Percentiles rank a stretch among this genome's conserved stretches.
These are phyloP conservation scores for Corydoras maculifer DNA, from an alignment of 2,113 vertebrate genomes.

Conservation along the genomic window DNA sequence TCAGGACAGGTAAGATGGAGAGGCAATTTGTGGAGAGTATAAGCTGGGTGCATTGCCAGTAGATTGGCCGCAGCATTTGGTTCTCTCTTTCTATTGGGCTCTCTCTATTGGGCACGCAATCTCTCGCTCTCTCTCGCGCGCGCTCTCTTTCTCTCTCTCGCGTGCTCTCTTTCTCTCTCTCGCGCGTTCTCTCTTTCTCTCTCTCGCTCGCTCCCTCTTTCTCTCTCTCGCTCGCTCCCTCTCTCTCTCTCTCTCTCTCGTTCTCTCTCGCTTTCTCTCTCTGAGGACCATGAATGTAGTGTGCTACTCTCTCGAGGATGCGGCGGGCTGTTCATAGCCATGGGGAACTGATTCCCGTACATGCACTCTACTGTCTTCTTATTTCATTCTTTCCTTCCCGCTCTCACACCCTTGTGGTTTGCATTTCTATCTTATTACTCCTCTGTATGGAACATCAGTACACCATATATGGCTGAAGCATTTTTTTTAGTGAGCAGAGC, in stretches of 20 bases:
- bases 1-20: conserved; percentile 67
- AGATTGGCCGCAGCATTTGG: conserved; percentile 46
- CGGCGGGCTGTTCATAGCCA: conserved; percentile 11
- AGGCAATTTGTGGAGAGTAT: conserved; percentile 65
- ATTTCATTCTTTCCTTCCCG: conserved; percentile 1
- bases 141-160: not conserved
- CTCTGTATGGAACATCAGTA: conserved; percentile 7
- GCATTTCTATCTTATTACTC: not conserved
- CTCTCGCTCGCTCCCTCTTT: not conserved
- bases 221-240: not conserved
- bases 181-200: not conserved
- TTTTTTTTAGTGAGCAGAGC: not conserved
- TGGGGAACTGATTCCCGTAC: not conserved
- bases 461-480: not conserved
- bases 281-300: conserved; percentile 1
- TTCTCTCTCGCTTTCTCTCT: not conserved
- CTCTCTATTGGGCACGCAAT: not conserved
- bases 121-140: not conserved
- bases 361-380: conserved; percentile 1
- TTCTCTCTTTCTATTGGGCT: not conserved
- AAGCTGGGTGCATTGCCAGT: conserved; percentile 54
- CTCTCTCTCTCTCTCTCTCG: not conserved
- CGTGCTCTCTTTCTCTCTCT: not conserved
- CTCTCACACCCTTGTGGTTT: not conserved
- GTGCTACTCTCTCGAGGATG: conserved; percentile 9